Evolutionary conservation across 1,140 invertebrate genomes (phyloP).

Genomic region (Trachymyrmex cornetzi): DNA sequence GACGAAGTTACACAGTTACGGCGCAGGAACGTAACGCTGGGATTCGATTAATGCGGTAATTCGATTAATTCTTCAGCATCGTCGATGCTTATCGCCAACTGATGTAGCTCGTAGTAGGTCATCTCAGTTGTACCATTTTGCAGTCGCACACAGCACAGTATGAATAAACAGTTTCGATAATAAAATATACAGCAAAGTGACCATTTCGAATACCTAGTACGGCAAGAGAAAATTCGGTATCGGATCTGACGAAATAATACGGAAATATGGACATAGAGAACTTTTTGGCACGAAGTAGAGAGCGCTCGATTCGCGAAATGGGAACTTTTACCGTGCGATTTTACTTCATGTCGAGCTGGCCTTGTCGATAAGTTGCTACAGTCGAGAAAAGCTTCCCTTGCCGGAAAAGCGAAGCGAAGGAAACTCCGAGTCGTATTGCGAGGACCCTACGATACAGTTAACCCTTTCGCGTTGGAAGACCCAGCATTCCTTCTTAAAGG

Average conservation of each 20-base stretch:
- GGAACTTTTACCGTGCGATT: slow-evolving; percentile 55
- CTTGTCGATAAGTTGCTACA: slow-evolving; percentile 61
- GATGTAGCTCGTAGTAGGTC: background rate
- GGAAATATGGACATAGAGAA: slow-evolving; percentile 16
- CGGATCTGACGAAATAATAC: slow-evolving; percentile 10
- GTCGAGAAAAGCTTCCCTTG: slow-evolving; percentile 7
- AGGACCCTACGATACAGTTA: slow-evolving; percentile 72
- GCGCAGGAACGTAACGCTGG: slow-evolving; percentile 30
- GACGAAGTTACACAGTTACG: slow-evolving; percentile 47
- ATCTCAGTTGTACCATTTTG: background rate
- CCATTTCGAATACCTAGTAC: background rate
- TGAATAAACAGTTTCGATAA: background rate
- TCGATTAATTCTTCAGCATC: slow-evolving; percentile 54
- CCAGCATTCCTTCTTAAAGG: slow-evolving; percentile 48
- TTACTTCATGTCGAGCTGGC: slow-evolving; percentile 68
- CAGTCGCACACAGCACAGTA: background rate
- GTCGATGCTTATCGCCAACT: slow-evolving; percentile 44
- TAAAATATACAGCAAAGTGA: background rate
- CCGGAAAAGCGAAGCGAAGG: slow-evolving; percentile 74
- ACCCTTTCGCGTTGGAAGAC: slow-evolving; percentile 75
- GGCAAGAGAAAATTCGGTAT: background rate
- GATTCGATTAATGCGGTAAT: slow-evolving; percentile 52
- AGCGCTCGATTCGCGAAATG: background rate
- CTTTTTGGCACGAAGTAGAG: slow-evolving; percentile 18
- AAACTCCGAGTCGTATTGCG: slow-evolving; percentile 61